phyloP scores from a whole-genome alignment of 1,140 invertebrate species.

The Wiebesia pumilae region DNA sequence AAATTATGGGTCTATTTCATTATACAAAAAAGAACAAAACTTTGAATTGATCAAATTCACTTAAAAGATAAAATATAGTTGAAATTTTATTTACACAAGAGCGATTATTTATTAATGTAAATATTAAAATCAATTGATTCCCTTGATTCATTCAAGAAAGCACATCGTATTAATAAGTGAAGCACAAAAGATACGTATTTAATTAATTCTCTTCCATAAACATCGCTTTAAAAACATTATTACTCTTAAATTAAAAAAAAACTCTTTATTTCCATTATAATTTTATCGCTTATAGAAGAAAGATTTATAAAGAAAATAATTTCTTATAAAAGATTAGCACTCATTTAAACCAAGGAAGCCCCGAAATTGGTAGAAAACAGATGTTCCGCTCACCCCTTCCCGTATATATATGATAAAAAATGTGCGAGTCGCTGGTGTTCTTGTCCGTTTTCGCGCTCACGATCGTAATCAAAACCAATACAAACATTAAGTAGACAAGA shows the following conservation, averaged over 20 bases:
- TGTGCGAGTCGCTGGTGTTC: not conserved
- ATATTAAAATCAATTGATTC: slow-evolving; percentile 35
- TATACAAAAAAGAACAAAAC: not conserved
- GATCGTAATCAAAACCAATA: slow-evolving; percentile 42
- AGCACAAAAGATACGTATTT: not conserved
- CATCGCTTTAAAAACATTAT: not conserved
- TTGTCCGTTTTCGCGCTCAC: slow-evolving; percentile 42
- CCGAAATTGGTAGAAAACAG: not conserved
- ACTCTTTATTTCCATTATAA: not conserved
- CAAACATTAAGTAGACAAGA: not conserved
- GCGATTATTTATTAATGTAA: slow-evolving; percentile 22
- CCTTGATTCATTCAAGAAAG: slow-evolving; percentile 3
- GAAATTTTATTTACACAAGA: not conserved
- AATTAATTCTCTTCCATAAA: not conserved
- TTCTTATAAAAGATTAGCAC: not conserved
- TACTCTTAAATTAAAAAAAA: not conserved
- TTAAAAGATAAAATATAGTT: not conserved
- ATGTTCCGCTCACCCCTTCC: slow-evolving; percentile 29
- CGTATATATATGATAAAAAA: not conserved
- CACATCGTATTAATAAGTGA: not conserved
- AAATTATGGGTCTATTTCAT: slow-evolving; percentile 9
- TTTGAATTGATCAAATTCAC: not conserved
- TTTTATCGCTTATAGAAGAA: no score
- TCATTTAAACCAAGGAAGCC: slow-evolving; percentile 19
- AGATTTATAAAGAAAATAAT: not conserved